Base-by-base conservation (phyloP, 1,140 invertebrate genomes). In the Goniozus legneri region DNA sequence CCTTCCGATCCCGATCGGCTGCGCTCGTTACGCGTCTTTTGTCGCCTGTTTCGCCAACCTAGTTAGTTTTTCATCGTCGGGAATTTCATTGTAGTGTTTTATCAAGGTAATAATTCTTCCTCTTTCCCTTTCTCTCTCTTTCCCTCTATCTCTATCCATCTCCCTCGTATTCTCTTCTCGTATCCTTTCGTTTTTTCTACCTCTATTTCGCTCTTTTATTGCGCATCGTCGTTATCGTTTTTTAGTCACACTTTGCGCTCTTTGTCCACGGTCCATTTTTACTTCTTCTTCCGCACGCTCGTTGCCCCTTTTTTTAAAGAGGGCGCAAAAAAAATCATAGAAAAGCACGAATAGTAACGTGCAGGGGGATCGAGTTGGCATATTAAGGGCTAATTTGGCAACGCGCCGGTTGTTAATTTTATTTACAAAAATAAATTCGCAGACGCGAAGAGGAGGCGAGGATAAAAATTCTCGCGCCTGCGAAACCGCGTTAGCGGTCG, bases 351-450 rank as follows among this genome's bases (percentile, higher is more conserved):
- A 27, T 27, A 55, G 50, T 32, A 53, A 47, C 49, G 41, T 31
- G 27, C 44, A 47, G 32, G 46, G 16, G 13, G 46, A 46, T 49
- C 46, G 51, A 52, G 59, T 56, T 52, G 49, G 50, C 66, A 65
- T 64, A 71, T 69, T 69, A 70, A 62, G 60, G 60, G 62, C 65
- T 70, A 71, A 74, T 74, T 74, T 73, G 71, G 70, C 70, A 71
- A 62, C 64, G 58, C 60, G 60, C 59, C 56, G 69, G 67, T 67
- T 64, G 64, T 69, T 68, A 70, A 73, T 71, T 71, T 74, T 73
- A 69, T 71, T 72, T 67, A 64, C 64, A 54, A 67, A 69, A 70
- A 73, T 68, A 70, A 70, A 58, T 44, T 33, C 45, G 51, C 52
- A 57, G n/a, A n/a, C n/a, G n/a, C n/a, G n/a, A n/a, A n/a, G n/a